Conservation (phyloP, 2,888 invertebrate species). For the Lasioglossum villosulum region DNA sequence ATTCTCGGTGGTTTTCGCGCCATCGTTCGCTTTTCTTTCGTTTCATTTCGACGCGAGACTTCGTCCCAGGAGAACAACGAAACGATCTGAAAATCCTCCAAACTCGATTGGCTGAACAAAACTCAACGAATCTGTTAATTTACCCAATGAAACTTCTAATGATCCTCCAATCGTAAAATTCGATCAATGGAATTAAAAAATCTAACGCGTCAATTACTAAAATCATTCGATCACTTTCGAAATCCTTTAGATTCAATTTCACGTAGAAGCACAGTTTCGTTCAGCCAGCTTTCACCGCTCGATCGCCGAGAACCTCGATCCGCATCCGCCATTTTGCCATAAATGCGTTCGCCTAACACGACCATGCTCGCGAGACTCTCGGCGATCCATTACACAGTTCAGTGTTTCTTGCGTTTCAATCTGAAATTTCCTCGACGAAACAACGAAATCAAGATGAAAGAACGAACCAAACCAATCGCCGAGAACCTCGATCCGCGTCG, state of each 20-base stretch:
- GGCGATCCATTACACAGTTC: too few species aligned
- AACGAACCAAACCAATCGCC: too few species aligned
- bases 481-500: too few species aligned
- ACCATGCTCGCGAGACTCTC: too few species aligned
- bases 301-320: background rate
- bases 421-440: too few species aligned
- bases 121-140: background rate
- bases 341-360: background rate
- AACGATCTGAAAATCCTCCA: background rate
- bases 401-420: too few species aligned
- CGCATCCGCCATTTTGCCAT: too few species aligned
- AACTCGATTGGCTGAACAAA: background rate
- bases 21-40: background rate
- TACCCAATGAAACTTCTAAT: too few species aligned
- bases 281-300: background rate
- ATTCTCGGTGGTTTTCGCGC: conserved; percentile 53
- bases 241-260: background rate
- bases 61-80: background rate
- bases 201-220: background rate
- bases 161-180: background rate
- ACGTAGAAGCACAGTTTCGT: background rate
- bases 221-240: background rate
- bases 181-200: background rate
- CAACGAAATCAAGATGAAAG: too few species aligned
- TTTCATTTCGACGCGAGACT: background rate